These are phyloP conservation scores for Daktulosphaira vitifoliae DNA, from an alignment of 1,140 invertebrate genomes.

Conservation along the genomic window DNA sequence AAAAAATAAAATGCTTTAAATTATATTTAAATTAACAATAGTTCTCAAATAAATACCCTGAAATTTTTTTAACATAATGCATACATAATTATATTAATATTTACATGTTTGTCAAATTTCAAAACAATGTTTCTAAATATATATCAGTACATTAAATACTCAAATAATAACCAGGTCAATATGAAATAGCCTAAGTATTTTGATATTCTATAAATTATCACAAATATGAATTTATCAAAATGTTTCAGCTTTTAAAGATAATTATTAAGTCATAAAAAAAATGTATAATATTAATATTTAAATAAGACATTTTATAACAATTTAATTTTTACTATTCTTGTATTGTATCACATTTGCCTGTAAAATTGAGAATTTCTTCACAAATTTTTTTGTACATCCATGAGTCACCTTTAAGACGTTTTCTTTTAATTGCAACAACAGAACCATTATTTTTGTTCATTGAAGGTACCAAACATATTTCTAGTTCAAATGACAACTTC, in stretches of 20 bases:
- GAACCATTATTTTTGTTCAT: constrained; percentile 33
- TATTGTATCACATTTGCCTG: constrained; percentile 31
- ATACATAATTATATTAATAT: no score
- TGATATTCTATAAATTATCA: not conserved
- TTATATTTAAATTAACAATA: no score
- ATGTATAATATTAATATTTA: not conserved
- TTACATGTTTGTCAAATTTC: no score
- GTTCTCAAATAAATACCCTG: no score
- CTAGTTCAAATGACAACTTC: constrained; percentile 63
- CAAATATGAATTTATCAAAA: not conserved
- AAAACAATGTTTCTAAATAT: no score
- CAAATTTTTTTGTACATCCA: constrained; percentile 82
- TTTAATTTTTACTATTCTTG: not conserved
- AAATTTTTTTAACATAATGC: no score
- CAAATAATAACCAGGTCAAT: not conserved
- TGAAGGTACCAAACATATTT: constrained; percentile 59
- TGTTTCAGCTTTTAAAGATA: not conserved
- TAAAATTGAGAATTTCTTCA: constrained; percentile 59
- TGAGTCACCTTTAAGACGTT: constrained; percentile 69
- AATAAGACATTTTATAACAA: not conserved
- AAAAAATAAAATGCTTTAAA: no score
- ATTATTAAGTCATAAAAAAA: constrained; percentile 7
- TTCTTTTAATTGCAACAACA: constrained; percentile 62
- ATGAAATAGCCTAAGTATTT: constrained; percentile 11
- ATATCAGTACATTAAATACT: no score